phyloP scores from a whole-genome alignment of 1,140 invertebrate genomes.

The Camponotus pennsylvanicus region DNA sequence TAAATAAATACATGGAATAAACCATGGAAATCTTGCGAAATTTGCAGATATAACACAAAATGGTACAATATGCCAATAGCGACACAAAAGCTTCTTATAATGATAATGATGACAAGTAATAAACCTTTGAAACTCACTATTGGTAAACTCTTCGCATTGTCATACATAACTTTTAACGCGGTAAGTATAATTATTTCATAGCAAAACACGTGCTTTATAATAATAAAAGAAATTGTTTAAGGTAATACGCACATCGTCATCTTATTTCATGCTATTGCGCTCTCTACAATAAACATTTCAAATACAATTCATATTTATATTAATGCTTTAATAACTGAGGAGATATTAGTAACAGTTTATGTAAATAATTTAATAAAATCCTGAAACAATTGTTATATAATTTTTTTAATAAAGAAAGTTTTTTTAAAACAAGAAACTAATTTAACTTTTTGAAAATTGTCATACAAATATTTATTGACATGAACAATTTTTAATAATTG shows the following conservation, averaged over 20 bases:
- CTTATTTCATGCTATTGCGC: slow-evolving; percentile 35
- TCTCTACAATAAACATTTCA: background rate
- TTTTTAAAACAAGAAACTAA: no score
- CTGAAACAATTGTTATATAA: no score
- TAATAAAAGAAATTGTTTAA: slow-evolving; percentile 51
- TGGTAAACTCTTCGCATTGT: slow-evolving; percentile 6
- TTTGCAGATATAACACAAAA: slow-evolving; percentile 28
- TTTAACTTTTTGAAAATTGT: no score
- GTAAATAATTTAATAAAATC: no score
- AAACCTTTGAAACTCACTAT: background rate
- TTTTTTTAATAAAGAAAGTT: no score
- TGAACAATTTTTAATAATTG: no score
- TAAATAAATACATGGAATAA: background rate
- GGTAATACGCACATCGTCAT: slow-evolving; percentile 64
- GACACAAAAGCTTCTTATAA: slow-evolving; percentile 32
- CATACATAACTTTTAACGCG: slow-evolving; percentile 24
- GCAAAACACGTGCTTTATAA: background rate
- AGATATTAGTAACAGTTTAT: no score
- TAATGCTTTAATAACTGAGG: background rate
- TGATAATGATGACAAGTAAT: slow-evolving; percentile 19
- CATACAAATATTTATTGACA: no score
- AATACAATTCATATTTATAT: background rate
- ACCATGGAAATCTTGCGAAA: background rate
- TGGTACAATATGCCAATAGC: slow-evolving; percentile 32
- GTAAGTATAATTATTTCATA: slow-evolving; percentile 22